These are phyloP conservation scores for Myiagra hebetior DNA, from an alignment of 2,113 vertebrate genomes.

Conservation along the genomic window DNA sequence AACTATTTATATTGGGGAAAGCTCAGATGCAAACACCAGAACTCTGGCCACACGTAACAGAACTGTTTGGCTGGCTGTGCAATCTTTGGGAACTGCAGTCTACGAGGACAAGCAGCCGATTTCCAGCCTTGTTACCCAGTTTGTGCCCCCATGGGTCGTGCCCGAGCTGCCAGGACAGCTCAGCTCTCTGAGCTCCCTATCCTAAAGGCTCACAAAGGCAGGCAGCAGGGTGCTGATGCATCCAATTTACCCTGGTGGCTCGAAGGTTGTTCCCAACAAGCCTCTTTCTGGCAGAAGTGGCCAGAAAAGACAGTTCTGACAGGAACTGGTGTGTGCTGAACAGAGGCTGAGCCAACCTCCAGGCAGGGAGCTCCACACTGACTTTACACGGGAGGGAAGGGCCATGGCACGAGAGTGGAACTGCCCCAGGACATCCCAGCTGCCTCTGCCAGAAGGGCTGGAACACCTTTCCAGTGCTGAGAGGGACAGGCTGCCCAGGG, in stretches of 20 bases:
- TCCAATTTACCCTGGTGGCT: background rate
- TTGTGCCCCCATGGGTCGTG: background rate
- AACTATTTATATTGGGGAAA: background rate
- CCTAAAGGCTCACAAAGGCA: background rate
- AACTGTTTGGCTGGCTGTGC: background rate
- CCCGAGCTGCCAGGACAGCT: background rate
- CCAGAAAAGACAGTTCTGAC: background rate
- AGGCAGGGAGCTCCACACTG: fast-evolving
- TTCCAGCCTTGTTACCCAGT: background rate
- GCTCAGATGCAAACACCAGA: background rate
- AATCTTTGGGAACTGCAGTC: fast-evolving
- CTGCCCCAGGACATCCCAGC: background rate
- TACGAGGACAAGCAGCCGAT: fast-evolving
- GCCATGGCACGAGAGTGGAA: background rate
- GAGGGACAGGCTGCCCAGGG: background rate
- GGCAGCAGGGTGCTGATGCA: background rate
- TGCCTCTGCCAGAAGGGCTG: background rate
- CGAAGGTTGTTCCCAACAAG: background rate
- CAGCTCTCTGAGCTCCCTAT: background rate
- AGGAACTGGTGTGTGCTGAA: background rate
- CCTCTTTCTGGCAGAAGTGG: background rate
- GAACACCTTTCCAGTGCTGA: background rate
- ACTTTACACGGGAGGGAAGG: background rate
- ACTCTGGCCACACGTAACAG: fast-evolving
- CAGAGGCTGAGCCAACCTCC: background rate